phyloP scores from a whole-genome alignment of 37 sponge, comb jelly and placozoan genomes.

The Eunapius fragilis region DNA sequence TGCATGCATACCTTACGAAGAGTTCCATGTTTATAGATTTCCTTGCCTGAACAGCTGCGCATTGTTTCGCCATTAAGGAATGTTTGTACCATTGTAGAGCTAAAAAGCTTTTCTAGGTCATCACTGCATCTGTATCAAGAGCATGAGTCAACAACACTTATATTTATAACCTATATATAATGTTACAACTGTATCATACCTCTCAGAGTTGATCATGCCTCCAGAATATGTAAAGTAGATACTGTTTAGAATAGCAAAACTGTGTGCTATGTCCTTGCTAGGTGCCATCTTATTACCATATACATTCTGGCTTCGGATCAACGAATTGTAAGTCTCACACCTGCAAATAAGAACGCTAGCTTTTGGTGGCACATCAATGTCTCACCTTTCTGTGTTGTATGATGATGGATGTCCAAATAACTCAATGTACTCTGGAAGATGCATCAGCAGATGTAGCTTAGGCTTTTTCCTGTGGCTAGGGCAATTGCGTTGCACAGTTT shows the following conservation, averaged over 20 bases:
- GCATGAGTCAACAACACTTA: not conserved
- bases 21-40: constrained; percentile 30
- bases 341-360: constrained; percentile 10
- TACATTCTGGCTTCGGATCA: constrained; percentile 38
- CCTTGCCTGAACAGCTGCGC: not conserved
- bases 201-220: not conserved
- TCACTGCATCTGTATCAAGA: constrained; percentile 9
- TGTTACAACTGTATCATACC: not conserved
- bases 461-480: constrained; percentile 15
- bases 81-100: not conserved
- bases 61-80: constrained; percentile 26
- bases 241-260: constrained; percentile 7
- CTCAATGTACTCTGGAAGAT: constrained; percentile 33
- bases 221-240: constrained; percentile 25
- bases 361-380: not conserved
- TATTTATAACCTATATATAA: not conserved
- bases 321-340: constrained; percentile 47
- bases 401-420: constrained; percentile 47
- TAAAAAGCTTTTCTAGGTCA: constrained; percentile 9
- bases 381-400: constrained; percentile 61
- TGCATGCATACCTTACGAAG: constrained; percentile 20
- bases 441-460: constrained; percentile 53
- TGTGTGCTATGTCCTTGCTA: constrained; percentile 48
- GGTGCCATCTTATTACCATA: constrained; percentile 47
- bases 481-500: not conserved